A percentile compares a stretch with the other conserved stretches of the same genome.
These are phyloP conservation scores for Halcyon badia DNA, from an alignment of 2,797 vertebrate genomes.

Conservation along the genomic window DNA sequence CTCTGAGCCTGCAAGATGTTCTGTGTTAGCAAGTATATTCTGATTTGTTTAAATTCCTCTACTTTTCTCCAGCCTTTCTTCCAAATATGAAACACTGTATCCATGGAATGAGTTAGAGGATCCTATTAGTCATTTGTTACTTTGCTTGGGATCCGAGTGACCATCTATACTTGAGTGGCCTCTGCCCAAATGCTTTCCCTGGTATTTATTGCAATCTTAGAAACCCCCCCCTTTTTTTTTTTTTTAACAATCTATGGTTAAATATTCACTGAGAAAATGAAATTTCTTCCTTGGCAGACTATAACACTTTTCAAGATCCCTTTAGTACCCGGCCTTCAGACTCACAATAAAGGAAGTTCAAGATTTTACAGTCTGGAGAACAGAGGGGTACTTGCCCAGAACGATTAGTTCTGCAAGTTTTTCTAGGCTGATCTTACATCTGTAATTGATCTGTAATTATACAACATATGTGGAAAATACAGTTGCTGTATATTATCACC, in stretches of 20 bases:
- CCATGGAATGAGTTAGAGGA: background rate
- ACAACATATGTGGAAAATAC: background rate
- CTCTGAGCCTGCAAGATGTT: background rate
- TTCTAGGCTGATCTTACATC: background rate
- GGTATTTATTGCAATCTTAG: background rate
- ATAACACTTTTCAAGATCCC: background rate
- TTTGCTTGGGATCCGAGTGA: background rate
- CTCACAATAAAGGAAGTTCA: background rate
- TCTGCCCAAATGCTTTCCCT: background rate
- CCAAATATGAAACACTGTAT: background rate
- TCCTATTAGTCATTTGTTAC: background rate
- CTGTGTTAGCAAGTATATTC: background rate
- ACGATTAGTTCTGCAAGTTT: background rate
- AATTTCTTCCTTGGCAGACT: background rate
- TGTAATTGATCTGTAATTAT: background rate
- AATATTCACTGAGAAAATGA: background rate
- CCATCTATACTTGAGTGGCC: background rate
- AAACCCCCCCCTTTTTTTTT: background rate
- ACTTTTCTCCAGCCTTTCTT: background rate
- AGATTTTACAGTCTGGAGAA: background rate
- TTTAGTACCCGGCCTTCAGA: background rate
- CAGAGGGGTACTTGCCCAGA: background rate
- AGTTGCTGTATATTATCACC: background rate
- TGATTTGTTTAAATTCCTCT: background rate
- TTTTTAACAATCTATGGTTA: background rate